Evolutionary conservation across 2,797 vertebrate species (phyloP).

Genomic region (Amazona finschi): DNA sequence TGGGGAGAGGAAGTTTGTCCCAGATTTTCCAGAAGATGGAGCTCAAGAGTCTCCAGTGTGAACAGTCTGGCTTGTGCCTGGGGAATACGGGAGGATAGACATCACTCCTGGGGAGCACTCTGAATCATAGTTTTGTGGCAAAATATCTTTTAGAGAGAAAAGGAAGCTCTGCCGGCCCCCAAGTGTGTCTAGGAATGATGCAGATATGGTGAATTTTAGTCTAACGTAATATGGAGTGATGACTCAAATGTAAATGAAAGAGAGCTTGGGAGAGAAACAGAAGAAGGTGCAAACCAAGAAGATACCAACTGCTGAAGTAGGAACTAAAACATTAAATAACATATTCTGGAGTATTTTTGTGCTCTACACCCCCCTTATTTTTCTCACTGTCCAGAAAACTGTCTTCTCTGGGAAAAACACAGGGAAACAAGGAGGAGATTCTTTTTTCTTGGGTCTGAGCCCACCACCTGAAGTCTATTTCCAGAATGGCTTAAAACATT

Average conservation of each 20-base stretch:
- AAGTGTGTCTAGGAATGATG: not conserved
- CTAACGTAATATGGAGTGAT: not conserved
- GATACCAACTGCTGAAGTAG: not conserved
- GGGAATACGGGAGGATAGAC: not conserved
- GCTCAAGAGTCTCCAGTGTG: conserved; percentile 49
- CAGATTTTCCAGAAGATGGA: conserved; percentile 54
- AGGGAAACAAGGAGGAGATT: not conserved
- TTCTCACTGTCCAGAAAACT: not conserved
- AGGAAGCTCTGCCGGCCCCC: not conserved
- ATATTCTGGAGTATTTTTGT: not conserved
- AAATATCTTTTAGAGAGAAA: not conserved
- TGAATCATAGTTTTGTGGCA: not conserved
- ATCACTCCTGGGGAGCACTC: not conserved
- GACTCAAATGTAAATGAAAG: not conserved
- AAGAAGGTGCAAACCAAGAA: not conserved
- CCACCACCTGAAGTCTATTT: not conserved
- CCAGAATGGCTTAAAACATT: not conserved
- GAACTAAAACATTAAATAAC: not conserved
- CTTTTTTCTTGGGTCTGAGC: not conserved
- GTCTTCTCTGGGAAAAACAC: not conserved
- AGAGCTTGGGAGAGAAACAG: not conserved
- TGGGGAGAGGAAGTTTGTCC: not conserved
- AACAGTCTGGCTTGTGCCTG: not conserved
- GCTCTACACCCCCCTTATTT: not conserved
- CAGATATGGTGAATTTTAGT: not conserved